These are phyloP conservation scores for Choloepus hoffmanni DNA, from an alignment of 2,113 vertebrate species.

Conservation along the genomic window DNA sequence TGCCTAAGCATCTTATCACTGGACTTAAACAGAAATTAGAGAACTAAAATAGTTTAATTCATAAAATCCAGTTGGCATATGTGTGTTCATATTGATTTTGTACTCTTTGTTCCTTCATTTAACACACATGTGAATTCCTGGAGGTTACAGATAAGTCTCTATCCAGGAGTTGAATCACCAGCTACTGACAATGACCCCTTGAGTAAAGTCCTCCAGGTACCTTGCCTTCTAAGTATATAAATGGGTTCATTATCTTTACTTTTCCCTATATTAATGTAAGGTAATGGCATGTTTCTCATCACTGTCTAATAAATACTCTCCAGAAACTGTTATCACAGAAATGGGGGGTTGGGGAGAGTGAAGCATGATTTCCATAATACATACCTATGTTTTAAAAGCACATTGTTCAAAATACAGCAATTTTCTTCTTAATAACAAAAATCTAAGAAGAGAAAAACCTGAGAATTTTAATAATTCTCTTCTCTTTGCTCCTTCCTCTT, in stretches of 20 bases:
- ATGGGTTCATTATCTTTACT: constrained; percentile 50
- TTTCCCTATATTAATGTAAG: constrained; percentile 16
- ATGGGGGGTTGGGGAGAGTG: not conserved
- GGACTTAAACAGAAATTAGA: constrained; percentile 46
- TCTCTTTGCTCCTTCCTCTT: constrained; percentile 10
- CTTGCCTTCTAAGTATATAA: not conserved
- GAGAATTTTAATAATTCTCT: not conserved
- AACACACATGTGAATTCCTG: constrained; percentile 65
- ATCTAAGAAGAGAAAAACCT: constrained; percentile 30
- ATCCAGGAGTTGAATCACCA: constrained; percentile 55
- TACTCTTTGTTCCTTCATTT: constrained; percentile 67
- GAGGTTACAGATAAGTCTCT: constrained; percentile 50
- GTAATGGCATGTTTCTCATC: not conserved
- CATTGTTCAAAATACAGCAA: constrained; percentile 55
- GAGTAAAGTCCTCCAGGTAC: constrained; percentile 43
- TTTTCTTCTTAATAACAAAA: constrained; percentile 40
- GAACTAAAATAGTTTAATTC: not conserved
- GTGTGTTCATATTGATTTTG: constrained; percentile 59
- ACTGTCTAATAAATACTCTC: constrained; percentile 11
- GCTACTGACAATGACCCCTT: constrained; percentile 30
- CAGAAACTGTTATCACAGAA: constrained; percentile 39
- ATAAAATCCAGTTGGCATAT: constrained; percentile 22
- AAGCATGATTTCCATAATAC: constrained; percentile 5
- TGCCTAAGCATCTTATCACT: not conserved
- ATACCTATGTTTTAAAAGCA: constrained; percentile 48